phyloP scores from a whole-genome alignment of 37 sponge, comb jelly and placozoan genomes.

The Halichondria panicea region DNA sequence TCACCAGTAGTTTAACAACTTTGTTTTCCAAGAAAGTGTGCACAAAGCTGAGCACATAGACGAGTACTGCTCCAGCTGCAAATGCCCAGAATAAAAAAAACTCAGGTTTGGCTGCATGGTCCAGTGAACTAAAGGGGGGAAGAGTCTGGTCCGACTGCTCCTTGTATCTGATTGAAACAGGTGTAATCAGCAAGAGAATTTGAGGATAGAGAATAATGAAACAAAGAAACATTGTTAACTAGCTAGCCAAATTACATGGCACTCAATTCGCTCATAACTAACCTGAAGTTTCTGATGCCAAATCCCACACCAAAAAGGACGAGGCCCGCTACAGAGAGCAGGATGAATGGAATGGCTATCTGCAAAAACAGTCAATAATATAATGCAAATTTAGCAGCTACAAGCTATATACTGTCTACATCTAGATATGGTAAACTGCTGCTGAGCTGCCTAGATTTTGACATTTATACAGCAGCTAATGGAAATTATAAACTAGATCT shows the following conservation, averaged over 20 bases:
- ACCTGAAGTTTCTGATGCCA: constrained; percentile 52
- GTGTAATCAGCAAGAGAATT: too few species aligned
- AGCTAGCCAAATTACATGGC: neutral
- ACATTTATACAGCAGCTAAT: neutral
- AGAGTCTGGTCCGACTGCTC: neutral
- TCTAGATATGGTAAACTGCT: too few species aligned
- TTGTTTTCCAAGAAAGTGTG: constrained; percentile 12
- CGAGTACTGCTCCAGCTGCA: constrained; percentile 4
- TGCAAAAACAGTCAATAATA: neutral
- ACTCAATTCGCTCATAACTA: neutral
- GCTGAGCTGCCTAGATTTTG: too few species aligned
- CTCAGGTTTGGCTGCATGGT: constrained; percentile 16
- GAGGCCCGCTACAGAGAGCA: constrained; percentile 46
- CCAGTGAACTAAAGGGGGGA: neutral
- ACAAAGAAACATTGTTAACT: too few species aligned
- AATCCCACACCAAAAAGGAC: constrained; percentile 49
- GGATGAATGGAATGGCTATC: constrained; percentile 27
- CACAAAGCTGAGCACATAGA: constrained; percentile 12
- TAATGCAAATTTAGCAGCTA: neutral
- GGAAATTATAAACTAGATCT: neutral
- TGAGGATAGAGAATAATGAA: too few species aligned
- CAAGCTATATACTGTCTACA: neutral
- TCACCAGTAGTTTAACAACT: constrained; percentile 1
- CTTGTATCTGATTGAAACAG: too few species aligned
- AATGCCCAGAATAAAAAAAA: constrained; percentile 31